Conservation (phyloP, 2,797 vertebrate genomes). For the Eleutherodactylus coqui region DNA sequence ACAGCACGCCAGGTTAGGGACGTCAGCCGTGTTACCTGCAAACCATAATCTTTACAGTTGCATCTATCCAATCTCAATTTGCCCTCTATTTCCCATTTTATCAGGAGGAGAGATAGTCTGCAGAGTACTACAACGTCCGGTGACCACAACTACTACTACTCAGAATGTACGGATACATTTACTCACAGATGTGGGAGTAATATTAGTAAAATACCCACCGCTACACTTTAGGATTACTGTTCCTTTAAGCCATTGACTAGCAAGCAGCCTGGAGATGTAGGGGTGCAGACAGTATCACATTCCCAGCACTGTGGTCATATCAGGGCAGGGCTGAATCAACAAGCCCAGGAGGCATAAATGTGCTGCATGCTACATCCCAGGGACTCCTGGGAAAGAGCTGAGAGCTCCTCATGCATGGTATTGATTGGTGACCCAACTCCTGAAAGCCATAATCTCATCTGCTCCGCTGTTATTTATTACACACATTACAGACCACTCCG, state of each 20-base stretch:
- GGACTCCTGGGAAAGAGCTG: background rate
- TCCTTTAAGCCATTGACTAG: background rate
- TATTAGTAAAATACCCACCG: too few relatives aligned
- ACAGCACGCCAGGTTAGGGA: too few relatives aligned
- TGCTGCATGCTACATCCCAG: background rate
- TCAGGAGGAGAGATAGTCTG: too few relatives aligned
- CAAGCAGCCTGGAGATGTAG: background rate
- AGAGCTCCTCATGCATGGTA: constrained; percentile 35
- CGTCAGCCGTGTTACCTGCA: too few relatives aligned
- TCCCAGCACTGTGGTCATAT: constrained; percentile 21
- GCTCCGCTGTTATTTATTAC: constrained; percentile 4
- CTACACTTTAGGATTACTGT: background rate
- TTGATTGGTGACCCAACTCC: constrained; percentile 38
- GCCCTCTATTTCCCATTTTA: too few relatives aligned
- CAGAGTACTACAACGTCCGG: too few relatives aligned
- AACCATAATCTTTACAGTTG: too few relatives aligned
- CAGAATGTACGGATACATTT: too few relatives aligned
- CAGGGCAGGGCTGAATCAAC: constrained; percentile 43
- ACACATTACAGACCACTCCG: background rate
- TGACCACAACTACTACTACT: too few relatives aligned
- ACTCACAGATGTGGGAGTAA: too few relatives aligned
- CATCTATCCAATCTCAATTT: too few relatives aligned
- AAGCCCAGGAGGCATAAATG: constrained; percentile 23
- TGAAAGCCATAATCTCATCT: background rate
- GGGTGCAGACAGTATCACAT: background rate